Evolutionary conservation across 2,113 vertebrate species (phyloP).

Genomic region (Bungarus multicinctus): DNA sequence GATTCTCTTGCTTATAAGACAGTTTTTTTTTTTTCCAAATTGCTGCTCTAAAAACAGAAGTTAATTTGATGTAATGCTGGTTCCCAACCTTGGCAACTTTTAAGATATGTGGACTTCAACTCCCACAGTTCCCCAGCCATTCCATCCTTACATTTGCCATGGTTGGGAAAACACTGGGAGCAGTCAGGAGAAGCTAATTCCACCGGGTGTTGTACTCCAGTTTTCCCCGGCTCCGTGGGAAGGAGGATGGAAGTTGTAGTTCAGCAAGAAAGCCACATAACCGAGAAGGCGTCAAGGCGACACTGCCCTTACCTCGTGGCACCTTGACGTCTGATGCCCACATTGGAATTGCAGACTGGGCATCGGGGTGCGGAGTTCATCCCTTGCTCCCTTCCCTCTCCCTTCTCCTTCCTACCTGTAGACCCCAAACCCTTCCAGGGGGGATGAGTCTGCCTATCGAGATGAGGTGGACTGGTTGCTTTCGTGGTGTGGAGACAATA

Average conservation of each 20-base stretch:
- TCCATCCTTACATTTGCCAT: no score
- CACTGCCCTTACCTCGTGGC: neutral
- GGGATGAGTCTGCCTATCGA: no score
- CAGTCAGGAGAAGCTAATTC: fast-evolving
- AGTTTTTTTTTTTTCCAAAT: neutral
- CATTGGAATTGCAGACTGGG: neutral
- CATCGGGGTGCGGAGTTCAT: no score
- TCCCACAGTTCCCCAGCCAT: no score
- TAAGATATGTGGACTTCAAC: no score
- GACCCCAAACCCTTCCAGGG: neutral
- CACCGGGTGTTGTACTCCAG: neutral
- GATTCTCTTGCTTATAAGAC: neutral
- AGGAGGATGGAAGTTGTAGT: neutral
- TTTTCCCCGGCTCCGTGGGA: neutral
- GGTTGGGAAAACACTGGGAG: neutral
- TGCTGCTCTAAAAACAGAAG: neutral
- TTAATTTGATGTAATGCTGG: neutral
- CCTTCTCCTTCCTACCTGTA: neutral
- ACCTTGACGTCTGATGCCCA: neutral
- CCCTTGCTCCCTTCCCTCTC: neutral
- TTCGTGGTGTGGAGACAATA: no score
- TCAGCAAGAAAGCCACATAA: neutral
- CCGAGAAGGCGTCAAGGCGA: no score
- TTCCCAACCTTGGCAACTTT: no score
- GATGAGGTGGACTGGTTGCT: no score